These are phyloP conservation scores for Leucoraja ocellata DNA, from an alignment of 2,797 vertebrate species.

Conservation along the genomic window DNA sequence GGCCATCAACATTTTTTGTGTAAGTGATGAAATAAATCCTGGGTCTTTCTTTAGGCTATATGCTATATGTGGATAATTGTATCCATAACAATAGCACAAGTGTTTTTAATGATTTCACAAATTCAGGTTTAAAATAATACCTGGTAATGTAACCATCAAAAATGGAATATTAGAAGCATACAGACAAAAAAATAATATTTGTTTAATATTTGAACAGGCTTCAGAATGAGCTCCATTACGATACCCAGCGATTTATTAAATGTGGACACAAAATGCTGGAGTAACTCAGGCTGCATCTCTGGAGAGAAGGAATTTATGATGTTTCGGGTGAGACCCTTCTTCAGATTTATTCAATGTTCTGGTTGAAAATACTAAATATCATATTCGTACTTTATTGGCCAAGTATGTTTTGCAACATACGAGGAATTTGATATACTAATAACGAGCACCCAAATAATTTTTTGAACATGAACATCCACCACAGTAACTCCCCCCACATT, in stretches of 20 bases:
- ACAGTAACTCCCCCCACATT: no score
- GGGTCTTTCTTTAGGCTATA: not conserved
- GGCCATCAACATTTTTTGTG: no score
- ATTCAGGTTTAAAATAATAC: not conserved
- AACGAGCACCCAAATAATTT: no score
- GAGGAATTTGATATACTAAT: no score
- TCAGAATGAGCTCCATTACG: not conserved
- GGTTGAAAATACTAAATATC: no score
- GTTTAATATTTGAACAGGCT: conserved; percentile 5
- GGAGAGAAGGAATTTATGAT: no score
- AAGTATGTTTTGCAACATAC: no score
- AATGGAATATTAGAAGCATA: not conserved
- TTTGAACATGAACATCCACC: no score
- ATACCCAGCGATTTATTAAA: not conserved
- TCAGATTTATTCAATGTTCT: no score
- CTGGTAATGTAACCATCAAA: not conserved
- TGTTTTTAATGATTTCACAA: not conserved
- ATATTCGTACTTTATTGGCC: no score
- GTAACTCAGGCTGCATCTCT: no score
- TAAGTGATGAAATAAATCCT: not conserved
- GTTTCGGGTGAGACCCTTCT: no score
- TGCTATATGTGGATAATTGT: not conserved
- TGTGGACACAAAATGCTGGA: not conserved
- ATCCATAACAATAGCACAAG: not conserved
- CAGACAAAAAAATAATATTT: not conserved